phyloP scores from a whole-genome alignment of 2,113 vertebrate species.

The Mus pahari region DNA sequence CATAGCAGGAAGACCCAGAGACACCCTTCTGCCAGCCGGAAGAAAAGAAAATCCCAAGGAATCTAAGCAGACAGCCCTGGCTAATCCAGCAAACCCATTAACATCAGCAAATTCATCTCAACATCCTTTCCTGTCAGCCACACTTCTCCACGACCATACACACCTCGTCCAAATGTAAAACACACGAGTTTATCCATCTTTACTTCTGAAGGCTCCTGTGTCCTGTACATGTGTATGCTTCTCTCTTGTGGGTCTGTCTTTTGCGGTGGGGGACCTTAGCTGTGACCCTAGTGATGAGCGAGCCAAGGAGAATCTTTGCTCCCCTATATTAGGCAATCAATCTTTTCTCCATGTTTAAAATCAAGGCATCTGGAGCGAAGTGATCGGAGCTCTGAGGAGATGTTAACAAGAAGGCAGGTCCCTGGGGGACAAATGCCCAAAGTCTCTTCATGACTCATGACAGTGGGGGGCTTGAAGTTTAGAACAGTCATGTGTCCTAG shows the following conservation, averaged over 20 bases:
- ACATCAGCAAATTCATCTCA: background rate
- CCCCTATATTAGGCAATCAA: accelerated
- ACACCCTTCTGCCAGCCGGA: background rate
- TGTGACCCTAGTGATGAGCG: background rate
- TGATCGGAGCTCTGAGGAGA: background rate
- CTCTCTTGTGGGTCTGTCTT: background rate
- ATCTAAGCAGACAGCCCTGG: background rate
- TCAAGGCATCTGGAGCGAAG: background rate
- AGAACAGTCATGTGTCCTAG: background rate
- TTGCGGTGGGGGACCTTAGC: background rate
- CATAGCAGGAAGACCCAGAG: background rate
- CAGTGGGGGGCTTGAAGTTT: background rate
- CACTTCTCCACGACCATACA: background rate
- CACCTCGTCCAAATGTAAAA: background rate
- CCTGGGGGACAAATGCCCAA: too few species aligned
- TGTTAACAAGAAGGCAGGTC: background rate
- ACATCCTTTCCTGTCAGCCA: background rate
- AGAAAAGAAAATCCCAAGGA: background rate
- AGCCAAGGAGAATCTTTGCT: background rate
- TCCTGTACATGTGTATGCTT: background rate
- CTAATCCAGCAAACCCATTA: too few species aligned
- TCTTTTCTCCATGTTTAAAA: background rate
- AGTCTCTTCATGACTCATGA: background rate
- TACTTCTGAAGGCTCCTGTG: background rate
- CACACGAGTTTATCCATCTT: background rate